Conservation (phyloP, 2,113 vertebrate species). For the Odobenus rosmarus region DNA sequence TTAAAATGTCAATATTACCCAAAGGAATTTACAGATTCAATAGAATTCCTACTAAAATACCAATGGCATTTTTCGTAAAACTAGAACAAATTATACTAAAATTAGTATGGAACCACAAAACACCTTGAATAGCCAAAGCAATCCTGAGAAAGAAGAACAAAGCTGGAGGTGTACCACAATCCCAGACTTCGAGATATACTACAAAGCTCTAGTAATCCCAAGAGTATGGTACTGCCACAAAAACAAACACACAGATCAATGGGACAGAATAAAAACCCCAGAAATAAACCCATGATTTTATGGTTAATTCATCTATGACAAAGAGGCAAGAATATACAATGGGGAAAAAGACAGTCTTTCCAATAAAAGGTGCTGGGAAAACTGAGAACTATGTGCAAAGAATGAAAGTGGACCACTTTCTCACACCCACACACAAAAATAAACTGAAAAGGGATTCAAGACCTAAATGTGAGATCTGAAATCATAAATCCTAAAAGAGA, state of each 20-base stretch:
- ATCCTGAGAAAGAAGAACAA: neutral
- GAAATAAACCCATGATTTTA: neutral
- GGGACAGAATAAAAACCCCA: neutral
- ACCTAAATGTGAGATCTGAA: neutral
- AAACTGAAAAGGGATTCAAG: neutral
- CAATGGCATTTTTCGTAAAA: neutral
- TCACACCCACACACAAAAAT: neutral
- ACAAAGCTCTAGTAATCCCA: neutral
- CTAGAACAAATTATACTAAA: neutral
- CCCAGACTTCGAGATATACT: neutral
- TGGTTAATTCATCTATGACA: neutral
- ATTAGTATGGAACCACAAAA: neutral
- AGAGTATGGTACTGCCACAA: neutral
- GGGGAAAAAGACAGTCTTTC: neutral
- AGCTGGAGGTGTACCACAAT: neutral
- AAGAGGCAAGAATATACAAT: neutral
- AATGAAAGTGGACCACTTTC: neutral
- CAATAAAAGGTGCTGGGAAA: neutral
- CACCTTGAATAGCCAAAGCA: neutral
- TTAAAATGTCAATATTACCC: neutral
- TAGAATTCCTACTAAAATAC: neutral
- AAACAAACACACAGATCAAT: neutral
- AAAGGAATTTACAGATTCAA: neutral
- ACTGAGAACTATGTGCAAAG: neutral
- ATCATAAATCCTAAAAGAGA: neutral